These are phyloP conservation scores for Oncorhynchus nerka DNA, from an alignment of 2,113 vertebrate genomes.

Conservation along the genomic window DNA sequence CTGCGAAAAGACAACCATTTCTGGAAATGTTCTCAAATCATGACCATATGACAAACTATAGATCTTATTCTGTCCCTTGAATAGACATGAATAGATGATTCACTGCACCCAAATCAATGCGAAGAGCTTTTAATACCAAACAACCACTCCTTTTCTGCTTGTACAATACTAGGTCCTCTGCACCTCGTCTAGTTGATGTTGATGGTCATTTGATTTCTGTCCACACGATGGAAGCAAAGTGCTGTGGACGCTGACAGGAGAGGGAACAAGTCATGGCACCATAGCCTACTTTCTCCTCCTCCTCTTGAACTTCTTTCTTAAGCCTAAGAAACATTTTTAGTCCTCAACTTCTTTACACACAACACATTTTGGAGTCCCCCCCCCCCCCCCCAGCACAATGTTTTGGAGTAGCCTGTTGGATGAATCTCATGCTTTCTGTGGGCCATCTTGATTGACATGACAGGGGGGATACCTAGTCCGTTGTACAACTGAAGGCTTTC, in stretches of 20 bases:
- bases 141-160: slow-evolving; percentile 4
- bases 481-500: too few relatives aligned
- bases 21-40: neutral
- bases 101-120: neutral
- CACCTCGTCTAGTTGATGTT: slow-evolving; percentile 13
- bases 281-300: too few relatives aligned
- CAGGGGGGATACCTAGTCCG: too few relatives aligned
- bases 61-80: slow-evolving; percentile 16
- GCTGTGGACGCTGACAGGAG: slow-evolving; percentile 1
- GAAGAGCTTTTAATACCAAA: neutral
- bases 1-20: neutral
- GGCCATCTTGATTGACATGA: too few relatives aligned
- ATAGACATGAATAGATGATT: neutral
- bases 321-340: too few relatives aligned
- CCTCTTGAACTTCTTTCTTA: too few relatives aligned
- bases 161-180: neutral
- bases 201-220: too few relatives aligned
- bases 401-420: too few relatives aligned
- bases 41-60: neutral
- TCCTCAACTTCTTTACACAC: too few relatives aligned
- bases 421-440: too few relatives aligned
- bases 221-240: slow-evolving; percentile 65
- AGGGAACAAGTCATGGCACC: neutral
- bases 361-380: too few relatives aligned
- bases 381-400: too few relatives aligned